Conservation (phyloP, 2,888 invertebrate species). For the Nomada fabriciana region DNA sequence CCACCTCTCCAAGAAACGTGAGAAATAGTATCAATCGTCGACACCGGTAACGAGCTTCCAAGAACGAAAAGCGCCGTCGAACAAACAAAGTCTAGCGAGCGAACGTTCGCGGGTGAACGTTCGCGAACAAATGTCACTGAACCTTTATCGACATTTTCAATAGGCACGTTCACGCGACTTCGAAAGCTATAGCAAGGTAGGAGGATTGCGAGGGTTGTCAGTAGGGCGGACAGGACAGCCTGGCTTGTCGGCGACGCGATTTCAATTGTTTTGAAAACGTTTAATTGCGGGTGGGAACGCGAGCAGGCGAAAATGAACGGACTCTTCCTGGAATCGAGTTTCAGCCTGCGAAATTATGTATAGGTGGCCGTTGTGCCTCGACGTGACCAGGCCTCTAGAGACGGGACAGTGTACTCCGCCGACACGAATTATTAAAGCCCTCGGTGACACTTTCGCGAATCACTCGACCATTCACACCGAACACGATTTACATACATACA, state of each 20-base stretch:
- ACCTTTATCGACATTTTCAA: constrained; percentile 31
- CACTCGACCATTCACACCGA: constrained; percentile 29
- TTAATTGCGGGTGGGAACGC: constrained; percentile 61
- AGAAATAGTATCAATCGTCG: no score
- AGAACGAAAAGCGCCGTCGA: constrained; percentile 12
- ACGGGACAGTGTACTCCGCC: background rate
- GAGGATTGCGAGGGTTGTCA: background rate
- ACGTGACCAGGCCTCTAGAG: constrained; percentile 1
- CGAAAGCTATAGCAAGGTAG: constrained; percentile 6
- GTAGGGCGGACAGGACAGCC: background rate
- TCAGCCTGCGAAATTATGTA: constrained; percentile 52
- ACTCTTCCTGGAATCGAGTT: constrained; percentile 72
- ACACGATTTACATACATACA: background rate
- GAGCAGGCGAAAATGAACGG: constrained; percentile 60
- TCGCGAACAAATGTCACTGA: constrained; percentile 35
- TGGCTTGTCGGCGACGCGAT: background rate
- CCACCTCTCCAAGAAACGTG: no score
- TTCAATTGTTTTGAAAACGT: constrained; percentile 58
- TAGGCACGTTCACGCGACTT: constrained; percentile 27
- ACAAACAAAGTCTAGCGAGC: background rate
- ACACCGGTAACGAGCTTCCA: background rate
- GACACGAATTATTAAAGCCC: constrained; percentile 41
- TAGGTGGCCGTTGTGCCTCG: constrained; percentile 41
- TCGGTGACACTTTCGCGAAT: constrained; percentile 27
- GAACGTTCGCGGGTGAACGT: constrained; percentile 28